phyloP scores from a whole-genome alignment of 2,888 invertebrate genomes.

The Criorhina ranunculi region DNA sequence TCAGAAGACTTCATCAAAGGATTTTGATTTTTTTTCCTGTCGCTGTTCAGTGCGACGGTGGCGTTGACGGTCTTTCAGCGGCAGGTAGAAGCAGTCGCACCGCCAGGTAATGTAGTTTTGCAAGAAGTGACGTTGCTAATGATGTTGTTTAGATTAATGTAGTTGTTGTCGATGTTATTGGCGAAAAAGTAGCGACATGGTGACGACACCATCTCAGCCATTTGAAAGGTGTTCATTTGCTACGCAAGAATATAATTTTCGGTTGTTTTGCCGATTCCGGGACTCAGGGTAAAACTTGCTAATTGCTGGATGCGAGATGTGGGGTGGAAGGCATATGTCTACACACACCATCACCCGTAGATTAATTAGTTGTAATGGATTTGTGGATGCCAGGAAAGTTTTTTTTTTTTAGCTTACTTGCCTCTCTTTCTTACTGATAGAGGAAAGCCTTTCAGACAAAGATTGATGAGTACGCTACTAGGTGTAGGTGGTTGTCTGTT shows the following conservation, averaged over 20 bases:
- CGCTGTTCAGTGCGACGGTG: slow-evolving; percentile 21
- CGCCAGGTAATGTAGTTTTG: slow-evolving; percentile 29
- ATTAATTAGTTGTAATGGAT: slow-evolving; percentile 81
- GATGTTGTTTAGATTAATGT: slow-evolving; percentile 56
- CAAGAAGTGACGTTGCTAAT: slow-evolving; percentile 41
- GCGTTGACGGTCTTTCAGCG: slow-evolving; percentile 16
- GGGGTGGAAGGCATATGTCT: neutral
- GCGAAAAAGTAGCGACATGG: slow-evolving; percentile 2
- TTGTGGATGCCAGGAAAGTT: slow-evolving; percentile 82
- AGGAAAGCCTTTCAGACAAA: slow-evolving; percentile 54
- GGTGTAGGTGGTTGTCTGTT: slow-evolving; percentile 35
- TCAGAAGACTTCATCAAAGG: slow-evolving; percentile 59
- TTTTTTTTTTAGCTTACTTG: slow-evolving; percentile 31
- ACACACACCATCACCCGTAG: slow-evolving; percentile 16
- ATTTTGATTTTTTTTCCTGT: slow-evolving; percentile 64
- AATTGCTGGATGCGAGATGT: slow-evolving; percentile 32
- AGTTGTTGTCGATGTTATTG: slow-evolving; percentile 42
- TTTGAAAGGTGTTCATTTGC: slow-evolving; percentile 53
- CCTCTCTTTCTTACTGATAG: slow-evolving; percentile 38
- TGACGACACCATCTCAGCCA: slow-evolving; percentile 21
- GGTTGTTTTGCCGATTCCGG: neutral
- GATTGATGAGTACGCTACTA: slow-evolving; percentile 60
- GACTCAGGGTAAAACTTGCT: slow-evolving; percentile 49
- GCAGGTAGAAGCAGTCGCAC: neutral
- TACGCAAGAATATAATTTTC: slow-evolving; percentile 18